These are phyloP conservation scores for Hydractinia echinata DNA, from an alignment of 30 jellyfish, hydroid and myxozoan genomes.

Conservation along the genomic window DNA sequence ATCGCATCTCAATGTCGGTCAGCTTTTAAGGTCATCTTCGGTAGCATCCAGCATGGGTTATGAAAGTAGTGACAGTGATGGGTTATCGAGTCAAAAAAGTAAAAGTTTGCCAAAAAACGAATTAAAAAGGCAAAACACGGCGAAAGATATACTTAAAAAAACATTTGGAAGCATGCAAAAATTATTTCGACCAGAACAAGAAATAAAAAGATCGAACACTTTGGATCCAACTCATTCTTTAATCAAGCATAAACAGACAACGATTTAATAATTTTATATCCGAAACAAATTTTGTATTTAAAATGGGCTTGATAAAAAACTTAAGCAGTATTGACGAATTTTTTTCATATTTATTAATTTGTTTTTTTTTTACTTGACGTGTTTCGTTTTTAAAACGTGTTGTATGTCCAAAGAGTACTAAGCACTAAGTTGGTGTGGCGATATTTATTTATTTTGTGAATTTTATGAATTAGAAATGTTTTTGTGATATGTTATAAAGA, in stretches of 20 bases:
- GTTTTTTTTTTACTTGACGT: too few relatives aligned
- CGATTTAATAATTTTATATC: background rate
- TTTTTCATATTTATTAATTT: too few relatives aligned
- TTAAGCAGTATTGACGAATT: background rate
- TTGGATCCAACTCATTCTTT: background rate
- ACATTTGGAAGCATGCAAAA: conserved; percentile 39
- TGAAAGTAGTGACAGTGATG: conserved; percentile 30
- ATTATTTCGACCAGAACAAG: conserved; percentile 9
- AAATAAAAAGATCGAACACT: conserved; percentile 6
- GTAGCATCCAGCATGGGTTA: background rate
- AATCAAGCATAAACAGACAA: background rate
- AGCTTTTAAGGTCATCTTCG: conserved; percentile 15
- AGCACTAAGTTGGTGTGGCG: too few relatives aligned
- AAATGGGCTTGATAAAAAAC: too few relatives aligned
- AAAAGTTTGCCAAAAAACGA: conserved; percentile 1
- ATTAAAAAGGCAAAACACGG: background rate
- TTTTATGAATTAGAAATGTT: too few relatives aligned
- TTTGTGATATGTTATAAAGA: too few relatives aligned
- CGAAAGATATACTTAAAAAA: background rate
- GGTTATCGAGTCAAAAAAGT: background rate
- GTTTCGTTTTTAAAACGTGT: too few relatives aligned
- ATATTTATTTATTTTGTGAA: too few relatives aligned
- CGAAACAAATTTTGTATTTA: background rate
- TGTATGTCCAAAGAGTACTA: too few relatives aligned
- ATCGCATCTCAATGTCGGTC: background rate